Evolutionary conservation across 1,140 invertebrate genomes (phyloP).

Genomic region (Drosophila bocki): DNA sequence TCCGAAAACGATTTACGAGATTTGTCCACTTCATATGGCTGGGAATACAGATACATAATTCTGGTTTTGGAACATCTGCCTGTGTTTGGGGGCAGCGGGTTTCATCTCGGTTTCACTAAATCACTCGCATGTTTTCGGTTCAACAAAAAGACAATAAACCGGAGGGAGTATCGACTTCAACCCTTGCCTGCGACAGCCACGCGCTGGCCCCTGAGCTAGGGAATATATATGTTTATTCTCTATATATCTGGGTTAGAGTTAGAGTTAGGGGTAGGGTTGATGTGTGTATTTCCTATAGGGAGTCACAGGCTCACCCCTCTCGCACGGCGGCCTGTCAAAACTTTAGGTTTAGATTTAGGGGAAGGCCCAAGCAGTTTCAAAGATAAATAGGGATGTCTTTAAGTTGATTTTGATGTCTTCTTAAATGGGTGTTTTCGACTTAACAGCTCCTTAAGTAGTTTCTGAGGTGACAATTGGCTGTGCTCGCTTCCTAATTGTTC

Average conservation of each 20-base stretch:
- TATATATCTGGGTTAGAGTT: background rate
- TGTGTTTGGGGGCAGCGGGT: conserved; percentile 15
- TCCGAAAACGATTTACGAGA: conserved; percentile 79
- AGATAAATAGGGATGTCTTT: conserved; percentile 16
- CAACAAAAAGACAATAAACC: conserved; percentile 52
- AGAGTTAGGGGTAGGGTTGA: conserved; percentile 16
- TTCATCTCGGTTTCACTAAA: conserved; percentile 75
- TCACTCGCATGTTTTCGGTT: conserved; percentile 58
- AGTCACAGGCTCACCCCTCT: conserved; percentile 4
- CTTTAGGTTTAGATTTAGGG: conserved; percentile 71
- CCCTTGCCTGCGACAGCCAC: conserved; percentile 76
- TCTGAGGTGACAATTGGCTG: conserved; percentile 59
- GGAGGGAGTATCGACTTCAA: conserved; percentile 50
- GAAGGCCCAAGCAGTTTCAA: background rate
- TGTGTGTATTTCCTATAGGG: conserved; percentile 12
- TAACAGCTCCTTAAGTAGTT: conserved; percentile 80
- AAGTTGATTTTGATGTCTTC: conserved; percentile 80
- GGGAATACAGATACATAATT: conserved; percentile 9
- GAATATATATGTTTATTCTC: conserved; percentile 15
- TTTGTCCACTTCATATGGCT: conserved; percentile 70
- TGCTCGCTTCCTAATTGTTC: conserved; percentile 17
- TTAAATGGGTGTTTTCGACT: conserved; percentile 70
- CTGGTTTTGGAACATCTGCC: conserved; percentile 71
- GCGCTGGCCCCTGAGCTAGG: conserved; percentile 52
- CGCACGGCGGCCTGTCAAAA: conserved; percentile 70